phyloP scores from a whole-genome alignment of 2,113 vertebrate genomes.

The Hemiprocne comata region DNA sequence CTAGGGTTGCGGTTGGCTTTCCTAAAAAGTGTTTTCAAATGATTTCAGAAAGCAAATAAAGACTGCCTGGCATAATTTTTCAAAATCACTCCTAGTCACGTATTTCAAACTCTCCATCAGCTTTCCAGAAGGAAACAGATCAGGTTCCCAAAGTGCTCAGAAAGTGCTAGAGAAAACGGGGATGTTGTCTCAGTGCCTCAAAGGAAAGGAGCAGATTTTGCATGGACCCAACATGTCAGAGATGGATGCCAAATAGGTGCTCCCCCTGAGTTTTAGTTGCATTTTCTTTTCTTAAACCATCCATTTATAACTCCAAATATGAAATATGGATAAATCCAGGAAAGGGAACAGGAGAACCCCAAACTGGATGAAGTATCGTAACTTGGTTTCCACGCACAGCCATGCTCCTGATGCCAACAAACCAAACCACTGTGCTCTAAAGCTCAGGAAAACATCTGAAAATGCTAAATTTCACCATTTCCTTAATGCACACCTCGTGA shows the following conservation, averaged over 20 bases:
- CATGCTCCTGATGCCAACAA: background rate
- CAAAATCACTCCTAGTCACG: background rate
- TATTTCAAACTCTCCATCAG: background rate
- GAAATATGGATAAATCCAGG: background rate
- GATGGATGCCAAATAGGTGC: background rate
- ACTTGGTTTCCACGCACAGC: background rate
- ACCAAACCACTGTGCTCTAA: background rate
- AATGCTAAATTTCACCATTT: background rate
- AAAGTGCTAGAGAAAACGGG: background rate
- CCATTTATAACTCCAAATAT: background rate
- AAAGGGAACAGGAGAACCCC: background rate
- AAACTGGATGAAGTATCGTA: background rate
- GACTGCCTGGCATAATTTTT: background rate
- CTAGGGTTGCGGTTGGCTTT: background rate
- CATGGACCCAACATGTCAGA: background rate
- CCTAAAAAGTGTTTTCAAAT: background rate
- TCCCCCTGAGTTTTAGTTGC: background rate
- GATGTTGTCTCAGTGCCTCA: background rate
- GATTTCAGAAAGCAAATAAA: background rate
- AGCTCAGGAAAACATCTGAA: background rate
- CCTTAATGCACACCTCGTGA: background rate
- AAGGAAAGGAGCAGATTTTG: slow-evolving; percentile 11
- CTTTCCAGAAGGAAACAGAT: background rate
- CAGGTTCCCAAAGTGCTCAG: background rate
- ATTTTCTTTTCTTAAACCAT: background rate